Base-by-base conservation (phyloP, 2,797 vertebrate genomes). In the Catharus ustulatus region DNA sequence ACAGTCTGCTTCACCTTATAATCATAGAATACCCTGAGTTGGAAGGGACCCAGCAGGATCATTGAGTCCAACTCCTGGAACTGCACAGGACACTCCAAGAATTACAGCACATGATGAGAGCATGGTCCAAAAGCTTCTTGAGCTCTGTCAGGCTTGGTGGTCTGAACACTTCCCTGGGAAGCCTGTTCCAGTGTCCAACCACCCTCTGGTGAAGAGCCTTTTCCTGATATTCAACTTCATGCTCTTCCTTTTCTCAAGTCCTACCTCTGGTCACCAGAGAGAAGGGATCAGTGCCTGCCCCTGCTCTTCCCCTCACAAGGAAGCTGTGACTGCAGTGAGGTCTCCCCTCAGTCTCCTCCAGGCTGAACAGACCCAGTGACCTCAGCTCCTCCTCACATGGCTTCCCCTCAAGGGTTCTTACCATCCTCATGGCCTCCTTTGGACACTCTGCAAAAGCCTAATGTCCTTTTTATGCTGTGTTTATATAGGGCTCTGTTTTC, bases 341-440 rank as follows among this genome's bases (percentile, higher is more conserved):
- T 40, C 14, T 29, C n/a, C 27, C 29, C n/a, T 73, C n/a, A 59
- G 45, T 26, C 30, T 59, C 30, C 27, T 78, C 45, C 34, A 30
- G 40, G 21, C 6, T 15, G 24, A 21, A n/a, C 15, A 43, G 7
- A 13, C 2, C 20, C 15, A 66, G n/a, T 13, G 32, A 3, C 14
- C 24, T 15, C 45, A 4, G 8, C 6, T 1, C 20, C 30, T 15
- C n/a, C 17, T 52, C 14, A 29, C 3, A 18, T 0, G 0, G 12
- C n/a, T 34, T 59, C 40, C 14, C 16, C 10, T 42, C 40, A 38
- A 40, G 14, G 17, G 3, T 29, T 20, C 59, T 30, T n/a, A 34
- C 24, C 34, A 36, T 22, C 30, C 21, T 61, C 7, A 6, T 10
- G 26, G 8, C 5, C 34, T 67, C 26, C n/a, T 74, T 36, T 40